Evolutionary conservation across 2,797 vertebrate species (phyloP).

Genomic region (Tinamus major): DNA sequence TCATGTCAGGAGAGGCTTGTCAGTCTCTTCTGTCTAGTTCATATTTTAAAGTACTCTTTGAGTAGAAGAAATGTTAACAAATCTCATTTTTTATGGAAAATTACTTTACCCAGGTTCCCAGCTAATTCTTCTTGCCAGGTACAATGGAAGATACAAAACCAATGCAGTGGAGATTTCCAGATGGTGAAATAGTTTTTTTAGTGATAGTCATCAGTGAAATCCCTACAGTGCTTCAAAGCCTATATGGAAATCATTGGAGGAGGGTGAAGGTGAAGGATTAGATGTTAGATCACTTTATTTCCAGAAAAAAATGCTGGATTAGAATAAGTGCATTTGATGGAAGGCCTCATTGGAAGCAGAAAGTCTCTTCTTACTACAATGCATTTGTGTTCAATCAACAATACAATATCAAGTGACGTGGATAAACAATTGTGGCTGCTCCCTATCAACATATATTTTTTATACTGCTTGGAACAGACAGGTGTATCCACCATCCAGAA

Average conservation of each 20-base stretch:
- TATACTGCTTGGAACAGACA: not conserved
- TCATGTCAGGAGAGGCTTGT: not conserved
- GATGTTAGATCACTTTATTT: not conserved
- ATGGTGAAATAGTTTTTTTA: not conserved
- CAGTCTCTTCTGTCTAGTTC: not conserved
- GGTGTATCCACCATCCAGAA: not conserved
- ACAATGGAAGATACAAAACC: constrained; percentile 2
- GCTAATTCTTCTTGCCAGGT: not conserved
- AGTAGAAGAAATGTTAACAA: not conserved
- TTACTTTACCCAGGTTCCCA: not conserved
- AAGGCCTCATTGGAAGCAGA: not conserved
- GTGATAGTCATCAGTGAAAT: constrained; percentile 38
- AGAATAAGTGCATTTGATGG: not conserved
- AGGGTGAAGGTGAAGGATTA: not conserved
- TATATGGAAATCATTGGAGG: not conserved
- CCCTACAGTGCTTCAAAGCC: constrained; percentile 26
- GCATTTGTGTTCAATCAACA: not conserved
- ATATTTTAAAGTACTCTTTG: not conserved
- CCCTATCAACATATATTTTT: not conserved
- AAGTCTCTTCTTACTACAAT: not conserved
- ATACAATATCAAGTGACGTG: not conserved
- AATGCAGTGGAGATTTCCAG: not conserved
- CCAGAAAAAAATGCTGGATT: not conserved
- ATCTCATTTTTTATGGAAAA: not conserved
- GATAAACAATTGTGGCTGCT: not conserved